Evolutionary conservation across 2,888 invertebrate species (phyloP).

Genomic region (Parelbella ahira): DNA sequence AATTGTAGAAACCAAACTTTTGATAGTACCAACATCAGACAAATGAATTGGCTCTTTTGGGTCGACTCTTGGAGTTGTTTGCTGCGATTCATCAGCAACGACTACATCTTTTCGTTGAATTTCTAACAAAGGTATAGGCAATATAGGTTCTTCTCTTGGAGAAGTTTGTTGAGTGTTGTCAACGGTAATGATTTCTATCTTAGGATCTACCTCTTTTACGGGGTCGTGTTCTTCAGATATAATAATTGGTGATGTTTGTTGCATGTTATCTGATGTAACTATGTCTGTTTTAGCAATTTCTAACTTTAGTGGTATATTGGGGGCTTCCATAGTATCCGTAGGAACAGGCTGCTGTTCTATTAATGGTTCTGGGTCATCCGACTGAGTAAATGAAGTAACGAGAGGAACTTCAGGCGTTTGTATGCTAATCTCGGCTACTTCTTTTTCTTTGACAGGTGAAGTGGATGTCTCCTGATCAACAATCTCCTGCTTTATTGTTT

Average conservation of each 20-base stretch:
- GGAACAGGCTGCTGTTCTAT: too few relatives aligned
- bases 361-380: slow-evolving; percentile 59
- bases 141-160: slow-evolving; percentile 33
- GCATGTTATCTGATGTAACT: slow-evolving; percentile 42
- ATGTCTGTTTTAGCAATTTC: slow-evolving; percentile 35
- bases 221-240: slow-evolving; percentile 5
- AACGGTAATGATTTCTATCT: slow-evolving; percentile 26
- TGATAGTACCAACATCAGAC: too few relatives aligned
- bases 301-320: too few relatives aligned
- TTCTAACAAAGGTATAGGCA: slow-evolving; percentile 36
- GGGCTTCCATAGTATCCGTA: too few relatives aligned
- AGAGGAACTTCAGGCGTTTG: slow-evolving; percentile 62
- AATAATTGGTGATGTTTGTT: slow-evolving; percentile 48
- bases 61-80: slow-evolving; percentile 42
- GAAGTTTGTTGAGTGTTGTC: slow-evolving; percentile 43
- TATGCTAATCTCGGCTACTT: slow-evolving; percentile 54
- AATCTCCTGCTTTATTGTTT: slow-evolving; percentile 54
- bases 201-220: slow-evolving; percentile 1
- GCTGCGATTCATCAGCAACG: slow-evolving; percentile 50
- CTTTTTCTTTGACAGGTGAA: slow-evolving; percentile 52
- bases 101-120: slow-evolving; percentile 38
- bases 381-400: slow-evolving; percentile 65
- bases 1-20: slow-evolving; percentile 27
- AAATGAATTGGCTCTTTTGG: slow-evolving; percentile 13
- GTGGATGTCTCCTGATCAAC: slow-evolving; percentile 63